Evolutionary conservation across 1,140 invertebrate genomes (phyloP), one percentile per base, ranked within the genome.

Genomic region (Euwallacea fornicatus): DNA sequence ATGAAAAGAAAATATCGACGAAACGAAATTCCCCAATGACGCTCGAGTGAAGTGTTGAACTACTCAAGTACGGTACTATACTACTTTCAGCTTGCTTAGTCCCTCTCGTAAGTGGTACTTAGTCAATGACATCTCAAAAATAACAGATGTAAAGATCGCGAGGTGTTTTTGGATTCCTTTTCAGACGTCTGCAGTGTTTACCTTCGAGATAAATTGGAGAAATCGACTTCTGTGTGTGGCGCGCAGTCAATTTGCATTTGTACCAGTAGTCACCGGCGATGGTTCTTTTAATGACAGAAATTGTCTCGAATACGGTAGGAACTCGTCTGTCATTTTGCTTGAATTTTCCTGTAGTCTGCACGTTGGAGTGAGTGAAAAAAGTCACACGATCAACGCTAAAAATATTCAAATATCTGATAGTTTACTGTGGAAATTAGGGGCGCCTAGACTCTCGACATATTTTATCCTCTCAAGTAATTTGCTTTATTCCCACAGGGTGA

Each of bases 91-190:
- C 53, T 55, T 42, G 58, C 42, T 60, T 60, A 60, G 58, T 60
- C 42, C 21, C 58, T 33, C 21, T 33, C 21, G 21, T 56, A 44
- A 66, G 64, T 66, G 64, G 64, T 66, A 66, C 64, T 66, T 66
- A 66, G 54, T 55, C 64, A 66, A 66, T 58, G 54, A 58, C 64
- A 56, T 56, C 53, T 56, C 33, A 42, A 58, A 42, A 41, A 66
- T 56, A 66, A 58, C 53, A 66, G 13, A 66, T 55, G 41, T 66
- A 66, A 58, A 16, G 50, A 53, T 64, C 62, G 16, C 9, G 10
- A 42, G 46, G 43, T 46, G 42, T 63, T 63, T 63, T 63, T 47
- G 42, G 42, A 42, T 63, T 63, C 42, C 42, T 63, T 63, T 63
- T 44, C 42, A 7, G 55, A 33, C 13, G 46, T n/a, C 15, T 63